A percentile compares a stretch with the other conserved stretches of the same genome.
Evolutionary conservation across 2,888 invertebrate species (phyloP).

Genomic region (Mantis religiosa): DNA sequence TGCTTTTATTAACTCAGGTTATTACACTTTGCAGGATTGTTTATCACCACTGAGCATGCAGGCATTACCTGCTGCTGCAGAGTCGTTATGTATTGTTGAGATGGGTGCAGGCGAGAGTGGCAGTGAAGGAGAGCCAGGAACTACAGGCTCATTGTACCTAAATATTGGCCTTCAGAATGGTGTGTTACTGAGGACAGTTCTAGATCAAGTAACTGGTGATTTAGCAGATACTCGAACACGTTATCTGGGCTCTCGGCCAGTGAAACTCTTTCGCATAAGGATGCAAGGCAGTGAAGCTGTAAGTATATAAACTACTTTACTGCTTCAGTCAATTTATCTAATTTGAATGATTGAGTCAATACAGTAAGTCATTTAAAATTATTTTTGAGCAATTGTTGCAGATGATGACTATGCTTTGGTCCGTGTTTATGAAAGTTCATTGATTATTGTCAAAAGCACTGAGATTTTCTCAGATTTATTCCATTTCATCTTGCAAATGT

Average conservation of each 20-base stretch:
- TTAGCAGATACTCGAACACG: constrained; percentile 95
- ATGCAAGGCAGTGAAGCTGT: constrained; percentile 96
- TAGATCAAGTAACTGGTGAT: constrained; percentile 95
- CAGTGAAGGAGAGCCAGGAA: constrained; percentile 40
- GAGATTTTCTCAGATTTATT: neutral
- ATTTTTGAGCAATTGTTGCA: neutral
- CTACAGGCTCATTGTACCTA: constrained; percentile 61
- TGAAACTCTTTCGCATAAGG: constrained; percentile 90
- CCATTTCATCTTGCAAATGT: neutral
- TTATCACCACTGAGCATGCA: constrained; percentile 94
- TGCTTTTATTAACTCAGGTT: too few relatives aligned
- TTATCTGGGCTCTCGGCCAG: constrained; percentile 92
- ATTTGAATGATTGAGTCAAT: neutral
- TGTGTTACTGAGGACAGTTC: constrained; percentile 84
- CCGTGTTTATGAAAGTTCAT: constrained; percentile 25
- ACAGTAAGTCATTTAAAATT: neutral
- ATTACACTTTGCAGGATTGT: constrained; percentile 64
- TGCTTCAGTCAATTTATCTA: neutral
- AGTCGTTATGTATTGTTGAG: constrained; percentile 95
- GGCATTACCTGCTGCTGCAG: constrained; percentile 91
- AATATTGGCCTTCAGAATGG: constrained; percentile 98
- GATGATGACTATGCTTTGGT: constrained; percentile 26
- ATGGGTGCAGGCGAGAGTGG: constrained; percentile 67
- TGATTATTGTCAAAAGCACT: constrained; percentile 19
- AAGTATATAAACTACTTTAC: constrained; percentile 36